phyloP scores from a whole-genome alignment of 2,113 vertebrate species.

The Diphyllodes magnificus region DNA sequence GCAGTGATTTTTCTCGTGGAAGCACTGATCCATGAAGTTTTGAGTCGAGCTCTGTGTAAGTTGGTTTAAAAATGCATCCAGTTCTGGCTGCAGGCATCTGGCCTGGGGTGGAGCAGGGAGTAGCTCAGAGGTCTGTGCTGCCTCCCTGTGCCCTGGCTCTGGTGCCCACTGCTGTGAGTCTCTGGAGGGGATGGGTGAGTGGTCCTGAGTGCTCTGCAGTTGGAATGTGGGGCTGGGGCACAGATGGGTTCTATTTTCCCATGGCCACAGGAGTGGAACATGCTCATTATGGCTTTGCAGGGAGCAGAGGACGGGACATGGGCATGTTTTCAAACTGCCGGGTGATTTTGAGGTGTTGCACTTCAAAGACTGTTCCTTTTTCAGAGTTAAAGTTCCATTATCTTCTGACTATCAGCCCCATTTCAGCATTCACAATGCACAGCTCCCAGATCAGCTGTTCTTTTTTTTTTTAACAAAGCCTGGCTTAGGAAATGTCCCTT shows the following conservation, averaged over 20 bases:
- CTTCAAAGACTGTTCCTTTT: not conserved
- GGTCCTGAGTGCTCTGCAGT: not conserved
- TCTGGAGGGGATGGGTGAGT: not conserved
- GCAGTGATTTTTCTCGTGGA: not conserved
- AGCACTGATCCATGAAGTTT: not conserved
- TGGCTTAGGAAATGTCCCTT: not conserved
- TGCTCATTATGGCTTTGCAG: not conserved
- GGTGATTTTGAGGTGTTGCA: not conserved
- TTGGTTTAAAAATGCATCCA: not conserved
- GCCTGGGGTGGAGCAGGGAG: not conserved
- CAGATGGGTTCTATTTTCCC: not conserved
- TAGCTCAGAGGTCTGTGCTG: not conserved
- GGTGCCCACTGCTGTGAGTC: not conserved
- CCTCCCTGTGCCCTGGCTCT: not conserved
- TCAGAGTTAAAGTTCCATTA: not conserved
- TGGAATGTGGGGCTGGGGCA: not conserved
- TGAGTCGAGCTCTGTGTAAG: not conserved
- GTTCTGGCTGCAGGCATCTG: not conserved
- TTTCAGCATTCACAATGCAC: not conserved
- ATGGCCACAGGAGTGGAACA: fast-evolving
- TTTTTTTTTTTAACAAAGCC: not conserved
- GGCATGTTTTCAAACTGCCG: not conserved
- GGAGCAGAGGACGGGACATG: not conserved
- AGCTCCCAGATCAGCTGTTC: not conserved
- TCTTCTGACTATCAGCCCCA: not conserved